phyloP scores from a whole-genome alignment of 2,888 invertebrate species.

The Apodemia zela region DNA sequence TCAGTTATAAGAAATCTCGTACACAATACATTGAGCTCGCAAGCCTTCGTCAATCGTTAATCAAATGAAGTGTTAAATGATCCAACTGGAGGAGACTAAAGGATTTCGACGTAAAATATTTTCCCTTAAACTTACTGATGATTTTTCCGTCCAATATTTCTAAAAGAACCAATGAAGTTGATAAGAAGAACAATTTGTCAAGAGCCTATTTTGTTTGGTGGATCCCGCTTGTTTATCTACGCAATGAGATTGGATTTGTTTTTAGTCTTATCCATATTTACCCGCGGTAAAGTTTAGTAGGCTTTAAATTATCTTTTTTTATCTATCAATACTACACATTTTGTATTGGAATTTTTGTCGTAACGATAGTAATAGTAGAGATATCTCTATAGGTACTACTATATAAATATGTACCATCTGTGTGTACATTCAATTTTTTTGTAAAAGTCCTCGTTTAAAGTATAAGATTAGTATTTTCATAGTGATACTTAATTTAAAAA shows the following conservation, averaged over 20 bases:
- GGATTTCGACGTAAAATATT: conserved; percentile 51
- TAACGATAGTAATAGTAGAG: no score
- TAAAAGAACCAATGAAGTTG: conserved; percentile 60
- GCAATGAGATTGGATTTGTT: conserved; percentile 10
- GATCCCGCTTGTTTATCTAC: conserved; percentile 12
- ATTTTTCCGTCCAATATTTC: conserved; percentile 59
- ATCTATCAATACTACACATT: no score
- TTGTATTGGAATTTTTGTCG: no score
- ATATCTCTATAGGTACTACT: no score
- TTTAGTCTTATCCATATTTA: conserved; percentile 15
- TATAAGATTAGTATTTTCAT: no score
- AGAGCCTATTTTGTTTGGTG: conserved; percentile 52
- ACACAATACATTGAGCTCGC: background rate
- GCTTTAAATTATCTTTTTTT: no score
- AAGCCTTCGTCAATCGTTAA: conserved; percentile 44
- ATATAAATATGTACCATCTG: no score
- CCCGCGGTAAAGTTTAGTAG: conserved; percentile 11
- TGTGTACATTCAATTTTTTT: no score
- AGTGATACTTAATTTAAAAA: no score
- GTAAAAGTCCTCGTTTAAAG: no score
- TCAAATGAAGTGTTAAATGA: conserved; percentile 67
- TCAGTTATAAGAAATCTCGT: background rate
- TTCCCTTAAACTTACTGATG: conserved; percentile 47
- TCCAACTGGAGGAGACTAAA: conserved; percentile 45
- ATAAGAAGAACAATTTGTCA: conserved; percentile 65